Conservation (phyloP, 2,113 vertebrate genomes). For the Syngnathus scovelli region DNA sequence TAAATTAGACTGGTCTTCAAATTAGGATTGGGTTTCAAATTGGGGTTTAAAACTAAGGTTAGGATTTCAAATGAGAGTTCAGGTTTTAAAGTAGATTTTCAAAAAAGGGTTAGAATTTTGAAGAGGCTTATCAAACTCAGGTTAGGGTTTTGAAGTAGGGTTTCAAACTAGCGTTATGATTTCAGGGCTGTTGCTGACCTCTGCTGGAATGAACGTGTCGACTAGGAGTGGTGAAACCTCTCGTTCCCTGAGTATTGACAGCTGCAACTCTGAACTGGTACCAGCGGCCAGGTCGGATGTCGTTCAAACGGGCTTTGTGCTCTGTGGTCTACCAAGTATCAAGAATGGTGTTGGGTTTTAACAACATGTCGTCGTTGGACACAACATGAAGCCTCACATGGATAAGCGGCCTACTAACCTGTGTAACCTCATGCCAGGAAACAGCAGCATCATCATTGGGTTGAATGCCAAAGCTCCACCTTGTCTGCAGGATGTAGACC, state of each 20-base stretch:
- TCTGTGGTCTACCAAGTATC: slow-evolving; percentile 75
- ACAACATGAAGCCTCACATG: background rate
- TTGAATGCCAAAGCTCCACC: slow-evolving; percentile 91
- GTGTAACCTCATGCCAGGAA: slow-evolving; percentile 78
- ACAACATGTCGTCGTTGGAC: background rate
- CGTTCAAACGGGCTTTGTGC: slow-evolving; percentile 67
- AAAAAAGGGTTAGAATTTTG: background rate
- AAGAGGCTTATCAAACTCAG: background rate
- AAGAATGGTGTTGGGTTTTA: background rate
- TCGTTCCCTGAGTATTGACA: slow-evolving; percentile 82
- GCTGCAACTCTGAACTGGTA: slow-evolving; percentile 93
- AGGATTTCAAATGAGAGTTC: too few species aligned
- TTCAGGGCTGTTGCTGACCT: slow-evolving; percentile 66
- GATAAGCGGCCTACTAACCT: slow-evolving; percentile 62
- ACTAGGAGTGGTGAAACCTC: slow-evolving; percentile 89
- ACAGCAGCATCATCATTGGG: slow-evolving; percentile 86
- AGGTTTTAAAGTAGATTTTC: too few species aligned
- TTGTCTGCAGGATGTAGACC: slow-evolving; percentile 80
- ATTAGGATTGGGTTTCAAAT: too few species aligned
- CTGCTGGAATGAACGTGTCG: slow-evolving; percentile 82
- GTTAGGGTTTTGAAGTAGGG: too few species aligned
- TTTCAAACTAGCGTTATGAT: too few species aligned
- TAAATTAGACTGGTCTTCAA: too few species aligned
- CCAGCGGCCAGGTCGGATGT: slow-evolving; percentile 81
- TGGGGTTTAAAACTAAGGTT: too few species aligned